Evolutionary conservation across 1,140 invertebrate genomes (phyloP).

Genomic region (Drosophila sturtevanti): DNA sequence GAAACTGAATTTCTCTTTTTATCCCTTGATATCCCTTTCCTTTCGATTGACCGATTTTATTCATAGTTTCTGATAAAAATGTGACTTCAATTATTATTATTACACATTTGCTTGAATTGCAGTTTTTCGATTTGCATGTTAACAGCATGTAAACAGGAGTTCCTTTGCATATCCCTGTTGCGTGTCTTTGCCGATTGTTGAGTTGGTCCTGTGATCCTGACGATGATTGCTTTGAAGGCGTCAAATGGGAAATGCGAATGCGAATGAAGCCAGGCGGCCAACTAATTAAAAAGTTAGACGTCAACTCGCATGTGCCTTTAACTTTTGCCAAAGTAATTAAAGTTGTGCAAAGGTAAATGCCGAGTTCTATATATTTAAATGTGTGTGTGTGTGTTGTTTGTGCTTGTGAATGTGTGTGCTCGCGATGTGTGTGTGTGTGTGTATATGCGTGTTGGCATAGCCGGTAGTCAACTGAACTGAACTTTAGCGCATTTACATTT

Average conservation of each 20-base stretch:
- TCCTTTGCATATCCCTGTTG: not conserved
- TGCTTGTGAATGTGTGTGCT: conserved; percentile 22
- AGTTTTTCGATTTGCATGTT: conserved; percentile 68
- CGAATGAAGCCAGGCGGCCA: conserved; percentile 41
- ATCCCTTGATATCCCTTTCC: too few species aligned
- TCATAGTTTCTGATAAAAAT: conserved; percentile 13
- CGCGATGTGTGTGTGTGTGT: conserved; percentile 21
- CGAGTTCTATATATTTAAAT: conserved; percentile 15
- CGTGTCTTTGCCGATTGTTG: conserved; percentile 36
- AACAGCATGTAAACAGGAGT: conserved; percentile 57
- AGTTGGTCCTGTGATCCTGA: conserved; percentile 7
- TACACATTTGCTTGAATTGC: conserved; percentile 31
- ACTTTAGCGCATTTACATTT: conserved; percentile 73
- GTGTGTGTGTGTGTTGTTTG: conserved; percentile 22
- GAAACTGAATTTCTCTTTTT: conserved; percentile 8
- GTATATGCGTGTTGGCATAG: conserved; percentile 15
- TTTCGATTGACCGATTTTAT: conserved; percentile 26
- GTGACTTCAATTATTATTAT: conserved; percentile 37
- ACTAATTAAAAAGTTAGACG: conserved; percentile 79
- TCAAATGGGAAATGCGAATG: conserved; percentile 33
- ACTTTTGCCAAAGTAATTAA: conserved; percentile 78
- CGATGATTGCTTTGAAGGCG: conserved; percentile 71
- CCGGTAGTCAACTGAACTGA: conserved; percentile 44
- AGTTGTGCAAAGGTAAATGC: conserved; percentile 60
- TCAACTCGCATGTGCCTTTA: conserved; percentile 73